phyloP scores from a whole-genome alignment of 2,113 vertebrate genomes.

The Saccopteryx leptura region DNA sequence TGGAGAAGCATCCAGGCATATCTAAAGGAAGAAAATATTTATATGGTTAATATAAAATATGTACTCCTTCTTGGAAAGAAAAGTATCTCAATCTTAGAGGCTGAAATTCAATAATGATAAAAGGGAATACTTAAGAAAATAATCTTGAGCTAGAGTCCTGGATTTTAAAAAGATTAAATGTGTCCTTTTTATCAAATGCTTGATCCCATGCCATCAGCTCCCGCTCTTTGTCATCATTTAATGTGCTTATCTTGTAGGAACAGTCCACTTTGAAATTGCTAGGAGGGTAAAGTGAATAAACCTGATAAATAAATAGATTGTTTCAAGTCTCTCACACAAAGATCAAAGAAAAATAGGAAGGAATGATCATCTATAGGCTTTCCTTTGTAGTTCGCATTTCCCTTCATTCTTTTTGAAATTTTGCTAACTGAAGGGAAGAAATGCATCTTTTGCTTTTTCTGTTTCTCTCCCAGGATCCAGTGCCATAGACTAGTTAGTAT shows the following conservation, averaged over 20 bases:
- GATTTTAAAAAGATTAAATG: slow-evolving; percentile 50
- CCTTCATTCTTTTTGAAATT: not conserved
- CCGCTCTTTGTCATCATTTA: slow-evolving; percentile 2
- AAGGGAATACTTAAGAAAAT: slow-evolving; percentile 42
- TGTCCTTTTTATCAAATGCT: not conserved
- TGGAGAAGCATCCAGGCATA: not conserved
- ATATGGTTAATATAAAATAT: not conserved
- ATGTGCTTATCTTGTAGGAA: slow-evolving; percentile 35
- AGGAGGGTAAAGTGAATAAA: not conserved
- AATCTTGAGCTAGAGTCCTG: slow-evolving; percentile 37
- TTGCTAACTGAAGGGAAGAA: not conserved
- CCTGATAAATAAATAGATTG: slow-evolving; percentile 41
- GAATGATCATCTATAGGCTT: not conserved
- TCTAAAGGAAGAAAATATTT: not conserved
- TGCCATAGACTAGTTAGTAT: not conserved
- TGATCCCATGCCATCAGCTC: not conserved
- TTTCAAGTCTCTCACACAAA: not conserved
- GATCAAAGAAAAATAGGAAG: slow-evolving; percentile 16
- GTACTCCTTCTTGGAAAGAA: slow-evolving; percentile 24
- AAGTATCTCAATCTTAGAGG: not conserved
- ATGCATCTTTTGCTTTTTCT: not conserved
- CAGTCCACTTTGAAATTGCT: slow-evolving; percentile 69
- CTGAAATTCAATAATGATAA: slow-evolving; percentile 25
- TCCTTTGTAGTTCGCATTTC: not conserved
- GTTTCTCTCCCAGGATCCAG: not conserved